Percentiles rank a stretch among this genome's conserved stretches.
Evolutionary conservation across 2,113 vertebrate genomes (phyloP).

Genomic region (Sander lucioperca): DNA sequence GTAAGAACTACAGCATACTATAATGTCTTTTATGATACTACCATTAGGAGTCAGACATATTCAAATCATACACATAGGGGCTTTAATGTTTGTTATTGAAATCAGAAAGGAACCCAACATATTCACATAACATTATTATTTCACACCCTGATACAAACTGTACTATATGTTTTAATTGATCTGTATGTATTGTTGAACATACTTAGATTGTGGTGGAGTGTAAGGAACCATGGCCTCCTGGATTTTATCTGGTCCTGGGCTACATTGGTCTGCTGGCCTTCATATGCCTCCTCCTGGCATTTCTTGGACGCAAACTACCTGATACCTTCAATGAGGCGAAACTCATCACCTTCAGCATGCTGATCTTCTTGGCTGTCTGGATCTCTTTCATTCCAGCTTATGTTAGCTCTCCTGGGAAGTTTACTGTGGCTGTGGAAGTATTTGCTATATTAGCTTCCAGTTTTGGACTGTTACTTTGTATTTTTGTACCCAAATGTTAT

Average conservation of each 20-base stretch:
- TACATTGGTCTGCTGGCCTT: constrained; percentile 83
- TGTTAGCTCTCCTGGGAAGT: constrained; percentile 83
- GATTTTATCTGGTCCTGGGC: constrained; percentile 82
- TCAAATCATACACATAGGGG: not conserved
- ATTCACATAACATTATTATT: not conserved
- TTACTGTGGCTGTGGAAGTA: constrained; percentile 84
- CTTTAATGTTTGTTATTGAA: not conserved
- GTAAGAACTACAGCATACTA: constrained; percentile 33
- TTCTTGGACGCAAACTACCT: constrained; percentile 82
- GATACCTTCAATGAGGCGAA: constrained; percentile 79
- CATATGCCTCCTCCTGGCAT: constrained; percentile 81
- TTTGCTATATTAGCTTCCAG: constrained; percentile 85
- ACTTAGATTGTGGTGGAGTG: constrained; percentile 82
- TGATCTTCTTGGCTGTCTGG: constrained; percentile 85
- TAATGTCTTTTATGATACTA: not conserved
- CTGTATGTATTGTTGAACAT: constrained; percentile 7
- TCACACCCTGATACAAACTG: not conserved
- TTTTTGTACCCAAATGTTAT: constrained; percentile 85
- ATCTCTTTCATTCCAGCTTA: constrained; percentile 85
- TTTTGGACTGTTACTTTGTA: constrained; percentile 83
- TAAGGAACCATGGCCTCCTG: constrained; percentile 78
- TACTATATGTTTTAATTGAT: not conserved
- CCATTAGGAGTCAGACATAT: not conserved
- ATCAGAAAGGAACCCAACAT: not conserved
- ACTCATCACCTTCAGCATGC: constrained; percentile 84